These are phyloP conservation scores for Spheniscus mendiculus DNA, from an alignment of 2,113 vertebrate genomes.

Conservation along the genomic window DNA sequence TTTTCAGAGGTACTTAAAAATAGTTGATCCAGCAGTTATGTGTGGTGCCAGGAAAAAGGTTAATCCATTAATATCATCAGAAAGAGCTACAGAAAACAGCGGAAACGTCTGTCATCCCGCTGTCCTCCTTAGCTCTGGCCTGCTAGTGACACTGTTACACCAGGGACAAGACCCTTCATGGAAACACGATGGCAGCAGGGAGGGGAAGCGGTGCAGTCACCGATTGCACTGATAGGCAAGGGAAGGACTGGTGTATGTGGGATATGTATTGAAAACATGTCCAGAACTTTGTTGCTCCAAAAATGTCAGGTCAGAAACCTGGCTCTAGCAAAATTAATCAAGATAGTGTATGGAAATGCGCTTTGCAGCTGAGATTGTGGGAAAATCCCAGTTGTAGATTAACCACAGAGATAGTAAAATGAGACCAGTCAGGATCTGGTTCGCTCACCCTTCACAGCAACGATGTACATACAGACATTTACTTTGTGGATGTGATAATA, in stretches of 20 bases:
- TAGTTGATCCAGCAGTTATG: background rate
- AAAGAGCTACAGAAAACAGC: background rate
- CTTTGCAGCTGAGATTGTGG: background rate
- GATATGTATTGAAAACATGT: fast-evolving
- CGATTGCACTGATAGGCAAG: fast-evolving
- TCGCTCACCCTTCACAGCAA: background rate
- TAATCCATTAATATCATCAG: background rate
- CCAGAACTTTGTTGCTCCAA: background rate
- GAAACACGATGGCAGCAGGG: background rate
- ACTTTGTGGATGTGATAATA: background rate
- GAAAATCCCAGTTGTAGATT: background rate
- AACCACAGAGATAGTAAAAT: background rate
- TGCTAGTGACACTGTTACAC: background rate
- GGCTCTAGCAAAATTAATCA: background rate
- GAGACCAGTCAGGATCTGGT: background rate
- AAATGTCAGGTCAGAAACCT: background rate
- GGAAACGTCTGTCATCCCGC: fast-evolving
- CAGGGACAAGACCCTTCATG: background rate
- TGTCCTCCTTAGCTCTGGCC: background rate
- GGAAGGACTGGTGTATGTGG: fast-evolving
- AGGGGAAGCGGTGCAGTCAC: background rate
- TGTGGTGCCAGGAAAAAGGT: background rate
- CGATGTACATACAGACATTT: background rate
- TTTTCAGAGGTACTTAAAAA: background rate
- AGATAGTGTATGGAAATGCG: background rate